These are phyloP conservation scores for Nerophis lumbriciformis DNA, from an alignment of 2,113 vertebrate genomes.

Conservation along the genomic window DNA sequence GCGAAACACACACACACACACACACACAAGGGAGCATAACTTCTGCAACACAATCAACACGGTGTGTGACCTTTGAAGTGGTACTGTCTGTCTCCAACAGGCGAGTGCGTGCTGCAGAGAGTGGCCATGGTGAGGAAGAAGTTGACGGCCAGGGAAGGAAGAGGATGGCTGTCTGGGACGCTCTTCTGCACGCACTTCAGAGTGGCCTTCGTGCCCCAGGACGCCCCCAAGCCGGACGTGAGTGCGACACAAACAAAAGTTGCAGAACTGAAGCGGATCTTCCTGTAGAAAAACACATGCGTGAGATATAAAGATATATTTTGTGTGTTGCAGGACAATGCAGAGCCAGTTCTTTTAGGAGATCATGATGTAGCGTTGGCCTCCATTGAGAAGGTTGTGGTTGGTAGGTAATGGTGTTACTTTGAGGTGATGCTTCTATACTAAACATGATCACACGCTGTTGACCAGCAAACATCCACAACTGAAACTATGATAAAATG, in stretches of 20 bases:
- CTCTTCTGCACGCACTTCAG: slow-evolving; percentile 85
- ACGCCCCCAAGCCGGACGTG: slow-evolving; percentile 67
- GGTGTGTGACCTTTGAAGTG: background rate
- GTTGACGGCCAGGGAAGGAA: slow-evolving; percentile 66
- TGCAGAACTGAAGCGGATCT: too few species aligned
- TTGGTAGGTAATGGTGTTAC: slow-evolving; percentile 68
- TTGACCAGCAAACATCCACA: too few species aligned
- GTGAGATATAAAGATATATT: too few species aligned
- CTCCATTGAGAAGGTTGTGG: slow-evolving; percentile 85
- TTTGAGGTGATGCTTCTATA: background rate
- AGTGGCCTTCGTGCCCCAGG: slow-evolving; percentile 80
- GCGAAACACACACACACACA: too few species aligned
- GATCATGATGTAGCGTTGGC: slow-evolving; percentile 83
- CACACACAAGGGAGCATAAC: too few species aligned
- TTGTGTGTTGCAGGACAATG: slow-evolving; percentile 62
- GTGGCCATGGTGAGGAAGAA: slow-evolving; percentile 75
- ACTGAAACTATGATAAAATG: too few species aligned
- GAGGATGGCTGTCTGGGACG: slow-evolving; percentile 77
- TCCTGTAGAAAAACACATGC: background rate
- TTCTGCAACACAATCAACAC: slow-evolving; percentile 15
- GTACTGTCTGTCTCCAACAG: slow-evolving; percentile 22
- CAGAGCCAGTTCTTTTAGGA: slow-evolving; percentile 67
- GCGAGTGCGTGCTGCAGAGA: slow-evolving; percentile 74
- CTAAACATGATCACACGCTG: too few species aligned
- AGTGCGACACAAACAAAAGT: slow-evolving; percentile 26